Evolutionary conservation across 2,113 vertebrate genomes (phyloP).

Genomic region (Phrynocephalus versicolor): DNA sequence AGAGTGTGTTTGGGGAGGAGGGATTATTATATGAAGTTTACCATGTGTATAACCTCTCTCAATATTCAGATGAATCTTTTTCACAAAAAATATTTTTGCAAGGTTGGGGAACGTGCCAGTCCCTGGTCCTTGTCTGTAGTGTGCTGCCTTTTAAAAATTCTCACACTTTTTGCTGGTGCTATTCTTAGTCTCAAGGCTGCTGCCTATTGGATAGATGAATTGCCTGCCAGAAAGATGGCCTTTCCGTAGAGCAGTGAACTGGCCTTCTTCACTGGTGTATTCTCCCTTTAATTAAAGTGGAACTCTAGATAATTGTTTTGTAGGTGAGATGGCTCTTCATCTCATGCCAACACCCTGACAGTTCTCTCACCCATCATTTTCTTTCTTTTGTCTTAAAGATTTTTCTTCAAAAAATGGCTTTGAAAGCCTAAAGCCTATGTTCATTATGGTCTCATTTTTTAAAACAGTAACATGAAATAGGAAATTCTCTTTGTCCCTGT

Average conservation of each 20-base stretch:
- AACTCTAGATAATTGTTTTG: not conserved
- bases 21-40: not conserved
- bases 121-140: not conserved
- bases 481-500: slow-evolving; percentile 65
- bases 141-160: not conserved
- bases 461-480: slow-evolving; percentile 30
- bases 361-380: not conserved
- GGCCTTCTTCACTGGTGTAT: not conserved
- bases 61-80: not conserved
- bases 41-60: not conserved
- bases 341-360: slow-evolving; percentile 10
- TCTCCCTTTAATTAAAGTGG: slow-evolving; percentile 21
- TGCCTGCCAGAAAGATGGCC: not conserved
- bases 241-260: not conserved
- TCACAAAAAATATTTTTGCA: not conserved
- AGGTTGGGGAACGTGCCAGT: not conserved
- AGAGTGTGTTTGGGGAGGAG: not conserved
- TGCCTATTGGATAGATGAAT: too few relatives aligned
- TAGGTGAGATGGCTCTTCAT: not conserved
- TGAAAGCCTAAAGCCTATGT: slow-evolving; percentile 26
- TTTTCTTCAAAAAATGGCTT: not conserved
- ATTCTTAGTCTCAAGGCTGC: not conserved
- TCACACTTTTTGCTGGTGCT: not conserved
- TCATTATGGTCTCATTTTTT: slow-evolving; percentile 24
- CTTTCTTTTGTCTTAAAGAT: not conserved